Evolutionary conservation across 2,888 invertebrate species (phyloP).

Genomic region (Galerucella pusilla): DNA sequence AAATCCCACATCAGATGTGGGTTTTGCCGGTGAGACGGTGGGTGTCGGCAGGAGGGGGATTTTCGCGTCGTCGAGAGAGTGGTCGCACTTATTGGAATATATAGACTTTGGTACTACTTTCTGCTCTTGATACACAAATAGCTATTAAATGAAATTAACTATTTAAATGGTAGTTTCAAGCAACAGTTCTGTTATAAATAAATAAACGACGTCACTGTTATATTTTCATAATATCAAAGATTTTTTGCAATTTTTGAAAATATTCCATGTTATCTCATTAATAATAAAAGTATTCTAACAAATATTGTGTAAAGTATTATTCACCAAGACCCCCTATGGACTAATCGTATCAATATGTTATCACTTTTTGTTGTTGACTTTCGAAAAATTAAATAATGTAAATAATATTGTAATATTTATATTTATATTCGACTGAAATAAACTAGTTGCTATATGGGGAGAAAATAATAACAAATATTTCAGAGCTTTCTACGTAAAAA

Average conservation of each 20-base stretch:
- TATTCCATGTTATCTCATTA: background rate
- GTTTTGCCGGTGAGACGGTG: no score
- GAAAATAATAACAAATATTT: background rate
- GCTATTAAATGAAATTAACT: background rate
- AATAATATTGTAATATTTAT: background rate
- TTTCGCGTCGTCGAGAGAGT: no score
- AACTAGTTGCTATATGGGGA: constrained; percentile 4
- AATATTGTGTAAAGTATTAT: background rate
- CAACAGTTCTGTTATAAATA: background rate
- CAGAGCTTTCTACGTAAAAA: background rate
- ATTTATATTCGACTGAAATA: background rate
- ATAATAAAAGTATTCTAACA: background rate
- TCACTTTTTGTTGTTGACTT: constrained; percentile 6
- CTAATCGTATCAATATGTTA: constrained; percentile 6
- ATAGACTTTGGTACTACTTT: no score
- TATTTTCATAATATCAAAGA: background rate
- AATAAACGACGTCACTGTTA: background rate
- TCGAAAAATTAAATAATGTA: background rate
- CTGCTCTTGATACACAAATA: no score
- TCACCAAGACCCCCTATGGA: constrained; percentile 26
- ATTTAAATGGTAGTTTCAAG: background rate
- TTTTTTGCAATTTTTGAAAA: background rate
- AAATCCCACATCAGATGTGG: no score
- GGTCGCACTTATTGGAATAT: no score
- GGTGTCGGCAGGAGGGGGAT: no score